These are phyloP conservation scores for Arctopsyche grandis DNA, from an alignment of 1,140 invertebrate species.

Conservation along the genomic window DNA sequence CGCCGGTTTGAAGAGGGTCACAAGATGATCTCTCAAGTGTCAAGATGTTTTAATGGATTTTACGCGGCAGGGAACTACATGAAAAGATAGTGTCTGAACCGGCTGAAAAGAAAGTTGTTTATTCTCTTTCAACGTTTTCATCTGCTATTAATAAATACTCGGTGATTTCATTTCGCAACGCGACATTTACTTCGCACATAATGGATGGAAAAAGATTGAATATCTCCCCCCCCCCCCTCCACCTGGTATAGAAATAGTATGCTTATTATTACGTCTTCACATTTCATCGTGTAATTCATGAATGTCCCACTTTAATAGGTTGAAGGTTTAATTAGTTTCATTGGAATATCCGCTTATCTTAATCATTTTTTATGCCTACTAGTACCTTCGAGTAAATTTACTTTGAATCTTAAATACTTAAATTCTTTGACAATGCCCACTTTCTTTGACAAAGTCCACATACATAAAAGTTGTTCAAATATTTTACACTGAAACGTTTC, in stretches of 20 bases:
- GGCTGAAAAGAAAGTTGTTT: conserved; percentile 23
- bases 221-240: too few relatives aligned
- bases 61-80: conserved; percentile 1
- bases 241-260: not conserved
- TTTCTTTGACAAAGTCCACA: too few relatives aligned
- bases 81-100: conserved; percentile 16
- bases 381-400: not conserved
- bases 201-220: not conserved
- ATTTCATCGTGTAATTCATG: too few relatives aligned
- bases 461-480: too few relatives aligned
- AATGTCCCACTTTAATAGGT: too few relatives aligned
- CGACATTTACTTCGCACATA: not conserved
- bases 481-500: too few relatives aligned
- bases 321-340: too few relatives aligned
- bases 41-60: conserved; percentile 29
- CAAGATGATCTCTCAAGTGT: conserved; percentile 27
- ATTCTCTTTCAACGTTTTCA: not conserved
- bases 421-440: too few relatives aligned
- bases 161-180: not conserved
- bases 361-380: not conserved
- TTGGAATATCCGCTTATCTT: too few relatives aligned
- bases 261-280: too few relatives aligned
- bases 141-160: conserved; percentile 2
- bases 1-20: conserved; percentile 10
- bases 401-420: too few relatives aligned